phyloP scores from a whole-genome alignment of 2,113 vertebrate genomes.

The Ctenomys sociabilis region DNA sequence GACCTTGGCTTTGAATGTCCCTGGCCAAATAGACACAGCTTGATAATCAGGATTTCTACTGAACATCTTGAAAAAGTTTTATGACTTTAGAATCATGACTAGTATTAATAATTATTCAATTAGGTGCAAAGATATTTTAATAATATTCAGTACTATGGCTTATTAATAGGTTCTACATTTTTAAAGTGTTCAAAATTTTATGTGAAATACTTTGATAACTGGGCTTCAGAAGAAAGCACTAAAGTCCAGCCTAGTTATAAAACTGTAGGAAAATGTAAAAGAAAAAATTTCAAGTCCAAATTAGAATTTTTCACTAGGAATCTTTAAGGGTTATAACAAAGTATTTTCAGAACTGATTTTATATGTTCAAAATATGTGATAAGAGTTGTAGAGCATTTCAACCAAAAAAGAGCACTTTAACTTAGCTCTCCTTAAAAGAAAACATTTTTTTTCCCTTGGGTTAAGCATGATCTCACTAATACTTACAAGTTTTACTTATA shows the following conservation, averaged over 20 bases:
- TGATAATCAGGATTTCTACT: neutral
- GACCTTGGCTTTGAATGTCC: conserved; percentile 18
- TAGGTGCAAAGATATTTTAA: conserved; percentile 56
- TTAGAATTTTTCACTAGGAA: conserved; percentile 57
- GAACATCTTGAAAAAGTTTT: conserved; percentile 31
- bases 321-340: conserved; percentile 35
- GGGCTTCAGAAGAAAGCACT: conserved; percentile 23
- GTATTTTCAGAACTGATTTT: conserved; percentile 46
- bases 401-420: neutral
- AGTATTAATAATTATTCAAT: conserved; percentile 63
- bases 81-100: conserved; percentile 47
- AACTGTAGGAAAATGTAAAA: conserved; percentile 57
- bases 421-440: conserved; percentile 31
- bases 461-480: neutral
- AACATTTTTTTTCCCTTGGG: neutral
- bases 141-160: conserved; percentile 38
- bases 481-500: neutral
- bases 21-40: neutral
- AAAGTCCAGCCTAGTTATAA: conserved; percentile 14
- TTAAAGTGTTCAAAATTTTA: conserved; percentile 69
- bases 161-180: conserved; percentile 63
- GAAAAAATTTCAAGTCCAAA: conserved; percentile 38
- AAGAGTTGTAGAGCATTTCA: neutral
- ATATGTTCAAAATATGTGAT: conserved; percentile 40
- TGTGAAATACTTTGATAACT: conserved; percentile 53